phyloP scores from a whole-genome alignment of 2,797 vertebrate species.

The Cirrhinus molitorella region DNA sequence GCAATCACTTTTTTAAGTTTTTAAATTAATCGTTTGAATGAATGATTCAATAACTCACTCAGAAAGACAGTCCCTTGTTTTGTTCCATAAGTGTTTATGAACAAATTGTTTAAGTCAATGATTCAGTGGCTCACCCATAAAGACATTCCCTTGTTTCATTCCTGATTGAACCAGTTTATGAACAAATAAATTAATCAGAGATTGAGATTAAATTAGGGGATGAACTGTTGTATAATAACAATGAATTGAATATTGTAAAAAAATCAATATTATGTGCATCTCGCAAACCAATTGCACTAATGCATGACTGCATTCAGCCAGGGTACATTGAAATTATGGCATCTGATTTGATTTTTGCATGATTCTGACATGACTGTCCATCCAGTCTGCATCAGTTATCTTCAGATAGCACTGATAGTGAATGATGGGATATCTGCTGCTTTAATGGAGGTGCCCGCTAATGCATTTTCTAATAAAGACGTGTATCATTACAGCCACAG shows the following conservation, averaged over 20 bases:
- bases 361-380: background rate
- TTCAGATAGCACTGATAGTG: conserved; percentile 45
- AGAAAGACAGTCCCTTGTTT: background rate
- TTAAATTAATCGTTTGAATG: background rate
- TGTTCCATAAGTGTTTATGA: background rate
- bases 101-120: background rate
- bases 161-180: background rate
- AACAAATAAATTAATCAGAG: background rate
- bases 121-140: background rate
- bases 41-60: background rate
- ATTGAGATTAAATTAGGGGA: background rate
- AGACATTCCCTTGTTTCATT: background rate
- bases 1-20: background rate
- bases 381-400: conserved; percentile 49
- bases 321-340: conserved; percentile 38
- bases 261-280: background rate
- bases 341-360: conserved; percentile 32
- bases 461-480: conserved; percentile 40
- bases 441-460: conserved; percentile 54
- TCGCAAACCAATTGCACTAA: background rate
- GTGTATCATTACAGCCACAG: conserved; percentile 27
- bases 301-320: conserved; percentile 24
- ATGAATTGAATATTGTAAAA: background rate
- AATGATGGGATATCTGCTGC: conserved; percentile 34
- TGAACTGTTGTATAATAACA: background rate